Conservation (phyloP, 1,140 invertebrate species). For the Panagrolaimus sp. region DNA sequence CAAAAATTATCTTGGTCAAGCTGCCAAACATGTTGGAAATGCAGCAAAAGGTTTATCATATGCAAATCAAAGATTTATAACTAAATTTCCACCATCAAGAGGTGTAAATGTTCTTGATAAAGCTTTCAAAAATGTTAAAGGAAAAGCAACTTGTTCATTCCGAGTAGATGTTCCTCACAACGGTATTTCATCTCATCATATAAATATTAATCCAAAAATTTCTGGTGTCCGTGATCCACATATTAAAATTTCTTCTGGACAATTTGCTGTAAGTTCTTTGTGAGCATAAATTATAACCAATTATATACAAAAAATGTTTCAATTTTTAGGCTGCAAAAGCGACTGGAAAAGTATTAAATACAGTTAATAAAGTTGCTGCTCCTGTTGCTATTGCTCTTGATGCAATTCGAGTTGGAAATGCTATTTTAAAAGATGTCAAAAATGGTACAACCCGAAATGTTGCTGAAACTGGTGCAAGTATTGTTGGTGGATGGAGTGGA, state of each 20-base stretch:
- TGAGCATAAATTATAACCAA: too few species aligned
- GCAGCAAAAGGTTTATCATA: too few species aligned
- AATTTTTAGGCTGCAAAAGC: neutral
- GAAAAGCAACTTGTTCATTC: neutral
- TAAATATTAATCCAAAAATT: neutral
- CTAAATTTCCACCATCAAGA: neutral
- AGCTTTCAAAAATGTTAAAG: neutral
- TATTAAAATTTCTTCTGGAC: neutral
- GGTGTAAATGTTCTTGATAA: neutral
- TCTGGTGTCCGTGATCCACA: conserved; percentile 1
- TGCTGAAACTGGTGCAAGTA: neutral
- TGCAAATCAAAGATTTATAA: neutral
- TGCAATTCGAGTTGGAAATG: neutral
- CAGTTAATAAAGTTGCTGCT: neutral
- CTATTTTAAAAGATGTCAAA: neutral
- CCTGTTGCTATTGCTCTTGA: neutral
- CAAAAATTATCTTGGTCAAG: too few species aligned
- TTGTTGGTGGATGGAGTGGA: neutral
- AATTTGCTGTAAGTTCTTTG: neutral
- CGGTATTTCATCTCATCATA: neutral
- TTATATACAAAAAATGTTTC: neutral
- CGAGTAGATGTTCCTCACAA: neutral
- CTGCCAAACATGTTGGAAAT: too few species aligned
- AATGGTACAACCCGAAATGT: neutral
- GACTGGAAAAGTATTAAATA: neutral